These are phyloP conservation scores for Mongoloraphidia duomilia DNA, from an alignment of 2,888 invertebrate species.

Conservation along the genomic window DNA sequence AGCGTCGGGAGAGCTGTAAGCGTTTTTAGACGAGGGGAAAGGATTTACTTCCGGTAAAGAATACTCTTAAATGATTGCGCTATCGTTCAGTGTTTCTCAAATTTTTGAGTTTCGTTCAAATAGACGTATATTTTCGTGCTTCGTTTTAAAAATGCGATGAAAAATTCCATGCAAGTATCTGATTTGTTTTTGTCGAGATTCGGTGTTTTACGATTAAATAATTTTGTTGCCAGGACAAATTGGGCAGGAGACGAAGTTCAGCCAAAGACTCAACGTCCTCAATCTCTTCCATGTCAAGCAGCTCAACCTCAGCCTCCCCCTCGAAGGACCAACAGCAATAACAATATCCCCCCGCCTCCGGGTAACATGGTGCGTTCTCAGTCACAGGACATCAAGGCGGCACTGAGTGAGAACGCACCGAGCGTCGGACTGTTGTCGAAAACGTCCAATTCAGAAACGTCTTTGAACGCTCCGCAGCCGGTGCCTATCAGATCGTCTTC, in stretches of 20 bases:
- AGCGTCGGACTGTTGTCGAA: conserved; percentile 19
- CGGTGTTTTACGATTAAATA: not conserved
- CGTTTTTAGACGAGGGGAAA: too few relatives aligned
- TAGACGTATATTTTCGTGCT: too few relatives aligned
- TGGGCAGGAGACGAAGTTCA: conserved; percentile 10
- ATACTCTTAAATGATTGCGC: too few relatives aligned
- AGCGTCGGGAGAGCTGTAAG: too few relatives aligned
- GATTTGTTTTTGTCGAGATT: too few relatives aligned
- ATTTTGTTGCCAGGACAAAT: conserved; percentile 4
- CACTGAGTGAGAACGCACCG: conserved; percentile 11
- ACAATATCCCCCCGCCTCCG: conserved; percentile 18
- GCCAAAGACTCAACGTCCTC: conserved; percentile 8
- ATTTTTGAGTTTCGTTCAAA: too few relatives aligned
- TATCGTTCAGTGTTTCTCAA: not conserved
- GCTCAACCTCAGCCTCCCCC: conserved; percentile 15
- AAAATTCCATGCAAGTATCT: too few relatives aligned
- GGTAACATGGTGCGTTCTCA: conserved; percentile 31
- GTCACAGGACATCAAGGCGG: conserved; percentile 35
- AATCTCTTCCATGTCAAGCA: not conserved
- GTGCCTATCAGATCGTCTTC: conserved; percentile 11
- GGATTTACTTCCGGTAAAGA: too few relatives aligned
- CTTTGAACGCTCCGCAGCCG: conserved; percentile 23
- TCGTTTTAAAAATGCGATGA: too few relatives aligned
- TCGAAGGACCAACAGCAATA: conserved; percentile 25
- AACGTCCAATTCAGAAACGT: conserved; percentile 36